Percentiles rank a stretch among this genome's conserved stretches.
Evolutionary conservation across 2,888 invertebrate species (phyloP).

Genomic region (Limnephilus lunatus): DNA sequence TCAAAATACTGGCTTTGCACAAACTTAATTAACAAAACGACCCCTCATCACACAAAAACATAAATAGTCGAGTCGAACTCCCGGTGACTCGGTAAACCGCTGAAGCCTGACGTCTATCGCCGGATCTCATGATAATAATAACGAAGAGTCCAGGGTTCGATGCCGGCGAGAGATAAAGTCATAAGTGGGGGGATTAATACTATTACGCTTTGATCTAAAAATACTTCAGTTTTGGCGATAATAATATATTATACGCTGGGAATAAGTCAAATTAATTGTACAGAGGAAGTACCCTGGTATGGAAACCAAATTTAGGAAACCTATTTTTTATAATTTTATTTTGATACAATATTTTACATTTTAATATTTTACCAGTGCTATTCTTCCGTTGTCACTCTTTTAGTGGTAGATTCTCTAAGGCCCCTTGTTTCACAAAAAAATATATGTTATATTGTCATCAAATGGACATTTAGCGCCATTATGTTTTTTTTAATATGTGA

Average conservation of each 20-base stretch:
- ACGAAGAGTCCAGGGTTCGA: conserved; percentile 38
- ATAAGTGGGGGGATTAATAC: conserved; percentile 9
- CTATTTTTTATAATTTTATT: no score
- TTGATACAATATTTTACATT: no score
- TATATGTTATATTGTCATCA: no score
- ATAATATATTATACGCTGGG: background rate
- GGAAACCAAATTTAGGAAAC: no score
- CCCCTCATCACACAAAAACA: conserved; percentile 26
- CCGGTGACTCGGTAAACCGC: conserved; percentile 29
- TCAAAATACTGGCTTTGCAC: background rate
- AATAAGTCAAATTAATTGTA: background rate
- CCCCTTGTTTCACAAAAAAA: no score
- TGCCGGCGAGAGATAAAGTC: conserved; percentile 31
- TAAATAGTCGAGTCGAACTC: conserved; percentile 36
- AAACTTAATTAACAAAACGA: background rate
- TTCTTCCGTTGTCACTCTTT: no score
- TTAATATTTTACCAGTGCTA: no score
- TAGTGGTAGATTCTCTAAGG: no score
- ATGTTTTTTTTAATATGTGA: no score
- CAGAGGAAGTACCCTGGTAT: no score
- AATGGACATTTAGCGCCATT: no score
- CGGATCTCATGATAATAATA: conserved; percentile 32
- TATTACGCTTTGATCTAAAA: background rate
- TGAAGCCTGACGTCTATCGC: conserved; percentile 37
- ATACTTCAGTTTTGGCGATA: conserved; percentile 12